Percentiles rank a stretch among this genome's conserved stretches.
phyloP scores from a whole-genome alignment of 2,113 vertebrate genomes.

The Gila orcuttii region DNA sequence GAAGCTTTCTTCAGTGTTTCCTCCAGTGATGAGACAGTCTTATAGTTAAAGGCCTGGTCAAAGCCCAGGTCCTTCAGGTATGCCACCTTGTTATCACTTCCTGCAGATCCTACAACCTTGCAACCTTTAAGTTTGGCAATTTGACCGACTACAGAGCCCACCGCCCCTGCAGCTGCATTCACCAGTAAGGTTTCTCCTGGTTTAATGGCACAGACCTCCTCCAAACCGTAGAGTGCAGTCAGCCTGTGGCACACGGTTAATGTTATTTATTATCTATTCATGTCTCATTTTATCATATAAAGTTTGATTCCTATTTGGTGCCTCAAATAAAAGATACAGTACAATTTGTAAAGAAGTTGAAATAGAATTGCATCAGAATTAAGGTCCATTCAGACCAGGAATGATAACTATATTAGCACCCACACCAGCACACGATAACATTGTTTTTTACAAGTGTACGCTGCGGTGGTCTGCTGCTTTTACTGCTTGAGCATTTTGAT shows the following conservation, averaged over 20 bases:
- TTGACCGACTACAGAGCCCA: slow-evolving; percentile 81
- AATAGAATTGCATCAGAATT: not conserved
- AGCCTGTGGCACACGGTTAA: slow-evolving; percentile 66
- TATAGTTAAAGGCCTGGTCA: slow-evolving; percentile 86
- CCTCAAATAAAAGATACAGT: not conserved
- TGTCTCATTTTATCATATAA: not conserved
- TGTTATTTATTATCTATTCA: not conserved
- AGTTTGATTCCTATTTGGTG: not conserved
- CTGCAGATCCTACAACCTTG: slow-evolving; percentile 81
- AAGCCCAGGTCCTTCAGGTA: slow-evolving; percentile 81
- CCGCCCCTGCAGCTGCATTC: slow-evolving; percentile 83
- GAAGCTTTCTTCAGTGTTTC: slow-evolving; percentile 77
- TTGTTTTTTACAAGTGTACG: not conserved
- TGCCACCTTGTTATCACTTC: slow-evolving; percentile 80
- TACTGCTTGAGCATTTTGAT: not conserved
- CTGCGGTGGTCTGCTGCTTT: not conserved
- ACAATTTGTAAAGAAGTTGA: not conserved
- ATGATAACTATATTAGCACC: not conserved
- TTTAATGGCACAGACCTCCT: slow-evolving; percentile 78
- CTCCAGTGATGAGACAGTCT: slow-evolving; percentile 77
- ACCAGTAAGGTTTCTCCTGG: slow-evolving; percentile 79
- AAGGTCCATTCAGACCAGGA: not conserved
- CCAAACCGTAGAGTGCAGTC: slow-evolving; percentile 82
- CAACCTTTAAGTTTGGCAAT: slow-evolving; percentile 81
- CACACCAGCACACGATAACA: not conserved